Base-by-base conservation (phyloP, 2,797 vertebrate species). In the Pangasius mekongensis region DNA sequence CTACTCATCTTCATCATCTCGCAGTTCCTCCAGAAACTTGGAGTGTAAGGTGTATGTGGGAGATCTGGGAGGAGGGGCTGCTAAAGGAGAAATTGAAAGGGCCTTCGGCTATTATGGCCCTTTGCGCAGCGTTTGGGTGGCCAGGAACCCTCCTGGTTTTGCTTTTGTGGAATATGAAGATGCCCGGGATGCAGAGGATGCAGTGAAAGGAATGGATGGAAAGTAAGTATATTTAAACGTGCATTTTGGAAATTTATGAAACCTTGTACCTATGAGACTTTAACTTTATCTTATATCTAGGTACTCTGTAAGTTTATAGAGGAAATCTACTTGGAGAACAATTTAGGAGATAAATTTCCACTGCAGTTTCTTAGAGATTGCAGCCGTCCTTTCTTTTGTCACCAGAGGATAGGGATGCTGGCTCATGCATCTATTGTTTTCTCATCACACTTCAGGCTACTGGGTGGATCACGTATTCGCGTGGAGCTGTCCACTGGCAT, bases 81-180 rank as follows among this genome's bases (percentile, higher is more conserved):
- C 96, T 56, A 97, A 97, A 89, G 96, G 97, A 88, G 97, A 97
- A 88, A 94, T 97, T 89, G 97, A 97, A 91, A 94, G 96, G 84
- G 97, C 96, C 47, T 97, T 97, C 91, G 97, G 96, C 91, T 97
- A 97, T 81, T 97, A 97, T 3, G 96, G 97, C 5, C 97, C 97
- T 0, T 92, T 97, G 91, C 94, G 97, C 91, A 97, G 96, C 1
- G 96, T 97, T 0, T 97, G 97, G 97, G 97, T 97, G 88, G 97
- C 97, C 0, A 94, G 97, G 88, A 97, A 97, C 93, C 97, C 96
- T 77, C 96, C 96, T 16, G 96, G 96, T 74, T 97, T 97, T 85
- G 96, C 96, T 81, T 97, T 97, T 93, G 95, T 96, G 89, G 95
- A 96, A 85, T 96, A 95, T 92, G 95, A 96, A 90, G 96, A 96